A percentile compares a stretch with the other conserved stretches of the same genome.
Evolutionary conservation across 2,113 vertebrate species (phyloP).

Genomic region (Grantiella picta): DNA sequence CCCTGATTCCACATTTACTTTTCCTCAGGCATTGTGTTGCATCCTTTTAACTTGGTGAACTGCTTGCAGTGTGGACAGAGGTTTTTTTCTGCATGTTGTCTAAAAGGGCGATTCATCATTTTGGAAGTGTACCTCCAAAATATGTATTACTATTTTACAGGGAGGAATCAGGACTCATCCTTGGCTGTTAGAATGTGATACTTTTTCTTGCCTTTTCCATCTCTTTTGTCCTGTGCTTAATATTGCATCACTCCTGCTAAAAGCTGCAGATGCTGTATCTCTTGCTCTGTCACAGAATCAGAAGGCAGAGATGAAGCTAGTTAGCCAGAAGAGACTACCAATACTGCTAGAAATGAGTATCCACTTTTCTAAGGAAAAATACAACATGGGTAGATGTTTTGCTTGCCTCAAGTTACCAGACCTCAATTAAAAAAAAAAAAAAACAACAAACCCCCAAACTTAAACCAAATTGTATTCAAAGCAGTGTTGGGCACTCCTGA

Average conservation of each 20-base stretch:
- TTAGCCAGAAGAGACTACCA: neutral
- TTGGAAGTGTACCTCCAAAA: neutral
- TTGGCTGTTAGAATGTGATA: neutral
- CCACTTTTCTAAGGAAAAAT: neutral
- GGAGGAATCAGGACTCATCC: neutral
- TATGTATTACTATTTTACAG: neutral
- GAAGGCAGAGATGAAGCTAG: neutral
- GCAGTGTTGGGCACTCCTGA: neutral
- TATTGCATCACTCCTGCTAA: neutral
- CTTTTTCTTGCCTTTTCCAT: neutral
- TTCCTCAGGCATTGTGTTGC: neutral
- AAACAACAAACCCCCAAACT: neutral
- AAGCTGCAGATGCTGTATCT: neutral
- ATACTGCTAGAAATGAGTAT: neutral
- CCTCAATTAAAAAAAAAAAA: neutral
- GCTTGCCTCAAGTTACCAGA: neutral
- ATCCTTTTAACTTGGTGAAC: neutral
- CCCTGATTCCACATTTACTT: neutral
- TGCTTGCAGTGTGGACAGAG: neutral
- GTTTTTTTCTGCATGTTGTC: neutral
- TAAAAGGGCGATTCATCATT: neutral
- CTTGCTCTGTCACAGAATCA: neutral
- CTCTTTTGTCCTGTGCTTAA: neutral
- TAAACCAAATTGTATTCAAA: neutral
- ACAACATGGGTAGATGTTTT: neutral